Conservation (phyloP, 2,888 invertebrate genomes). For the Aphidius colemani region DNA sequence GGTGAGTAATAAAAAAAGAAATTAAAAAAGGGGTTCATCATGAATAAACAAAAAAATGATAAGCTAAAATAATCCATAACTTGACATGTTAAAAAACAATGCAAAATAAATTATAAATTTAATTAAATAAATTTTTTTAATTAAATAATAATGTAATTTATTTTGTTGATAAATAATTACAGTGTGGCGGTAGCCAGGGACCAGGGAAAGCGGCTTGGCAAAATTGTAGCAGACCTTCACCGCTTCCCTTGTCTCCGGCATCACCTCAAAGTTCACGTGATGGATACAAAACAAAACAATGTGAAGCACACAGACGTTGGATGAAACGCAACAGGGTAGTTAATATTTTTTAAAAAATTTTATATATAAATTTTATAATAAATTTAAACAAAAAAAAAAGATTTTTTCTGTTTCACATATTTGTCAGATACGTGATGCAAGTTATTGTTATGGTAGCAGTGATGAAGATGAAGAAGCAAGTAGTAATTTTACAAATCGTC, state of each 20-base stretch:
- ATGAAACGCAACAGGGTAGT: conserved; percentile 84
- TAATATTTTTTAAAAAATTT: no score
- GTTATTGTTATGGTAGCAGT: conserved; percentile 76
- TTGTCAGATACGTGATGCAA: conserved; percentile 80
- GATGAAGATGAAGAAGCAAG: conserved; percentile 62
- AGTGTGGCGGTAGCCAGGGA: conserved; percentile 65
- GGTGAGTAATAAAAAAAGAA: conserved; percentile 48
- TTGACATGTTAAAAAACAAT: no score
- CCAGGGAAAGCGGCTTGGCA: conserved; percentile 82
- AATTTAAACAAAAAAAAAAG: background rate
- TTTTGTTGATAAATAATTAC: conserved; percentile 43
- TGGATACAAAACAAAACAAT: conserved; percentile 66
- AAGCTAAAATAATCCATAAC: no score
- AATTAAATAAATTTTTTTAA: no score
- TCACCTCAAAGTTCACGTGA: conserved; percentile 52
- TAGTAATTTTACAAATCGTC: conserved; percentile 65
- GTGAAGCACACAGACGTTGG: conserved; percentile 76
- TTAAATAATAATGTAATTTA: background rate
- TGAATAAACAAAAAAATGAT: no score
- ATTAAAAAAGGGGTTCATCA: conserved; percentile 1
- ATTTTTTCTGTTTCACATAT: background rate
- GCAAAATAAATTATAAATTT: no score
- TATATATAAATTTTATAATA: no score
- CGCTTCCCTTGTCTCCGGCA: conserved; percentile 50
- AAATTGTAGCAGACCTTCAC: conserved; percentile 55